phyloP scores from a whole-genome alignment of 1,140 invertebrate genomes.

The Ctenoplectra terminalis region DNA sequence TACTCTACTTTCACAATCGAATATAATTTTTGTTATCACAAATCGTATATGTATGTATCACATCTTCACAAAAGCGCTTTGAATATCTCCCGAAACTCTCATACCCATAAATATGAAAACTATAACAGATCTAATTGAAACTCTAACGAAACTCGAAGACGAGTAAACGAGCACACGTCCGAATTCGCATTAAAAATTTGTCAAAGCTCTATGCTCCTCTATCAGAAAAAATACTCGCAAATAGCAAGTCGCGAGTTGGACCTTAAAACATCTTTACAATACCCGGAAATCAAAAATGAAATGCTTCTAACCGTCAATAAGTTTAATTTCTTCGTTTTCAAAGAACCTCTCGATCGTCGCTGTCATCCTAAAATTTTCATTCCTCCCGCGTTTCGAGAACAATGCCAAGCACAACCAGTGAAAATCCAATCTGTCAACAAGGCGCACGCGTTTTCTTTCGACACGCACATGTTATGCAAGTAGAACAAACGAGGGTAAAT shows the following conservation, averaged over 20 bases:
- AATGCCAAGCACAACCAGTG: too few relatives aligned
- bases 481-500: constrained; percentile 13
- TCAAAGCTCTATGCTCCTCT: neutral
- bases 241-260: neutral
- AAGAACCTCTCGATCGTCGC: too few relatives aligned
- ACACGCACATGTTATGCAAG: neutral
- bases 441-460: neutral
- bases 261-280: neutral
- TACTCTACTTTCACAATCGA: too few relatives aligned
- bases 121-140: neutral
- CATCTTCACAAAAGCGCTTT: neutral
- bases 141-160: neutral
- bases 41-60: too few relatives aligned
- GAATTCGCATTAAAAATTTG: neutral
- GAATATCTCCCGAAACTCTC: neutral
- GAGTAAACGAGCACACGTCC: neutral
- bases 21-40: too few relatives aligned
- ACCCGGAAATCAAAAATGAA: neutral
- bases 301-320: neutral
- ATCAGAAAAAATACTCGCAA: neutral
- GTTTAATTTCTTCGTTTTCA: neutral
- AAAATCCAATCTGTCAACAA: neutral
- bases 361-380: neutral
- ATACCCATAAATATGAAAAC: neutral
- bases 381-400: too few relatives aligned